Base-by-base conservation (phyloP, 35 echinoderm and acorn worm species). In the Heliocidaris tuberculata region DNA sequence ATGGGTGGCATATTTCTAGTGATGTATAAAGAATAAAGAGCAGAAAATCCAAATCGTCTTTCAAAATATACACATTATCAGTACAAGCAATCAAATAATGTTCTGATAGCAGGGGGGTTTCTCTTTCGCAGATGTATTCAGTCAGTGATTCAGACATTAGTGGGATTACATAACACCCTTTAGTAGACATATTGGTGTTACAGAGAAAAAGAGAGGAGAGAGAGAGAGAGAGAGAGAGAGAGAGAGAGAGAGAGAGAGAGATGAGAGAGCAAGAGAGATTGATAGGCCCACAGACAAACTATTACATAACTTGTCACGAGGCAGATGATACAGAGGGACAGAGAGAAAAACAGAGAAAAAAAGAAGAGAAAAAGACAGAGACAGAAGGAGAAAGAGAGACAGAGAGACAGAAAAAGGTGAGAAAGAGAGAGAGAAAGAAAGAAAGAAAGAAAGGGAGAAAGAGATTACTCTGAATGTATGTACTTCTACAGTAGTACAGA, bases 131-230 rank as follows among this genome's bases (percentile, higher is more conserved):
- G 31, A 88, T 48, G 86, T 2, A 42, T 88, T 88, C 86, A 13
- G 17, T 88, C 16, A 88, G 86, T 88, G 86, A 88, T 4, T 88
- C 86, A 88, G 16, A 35, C 86, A 88, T 88, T 88, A 88, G 86
- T 32, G 86, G 31, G 86, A 88, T 88, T 88, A 88, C 86, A 48
- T 88, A 88, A 88, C 47, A 70, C 24, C 24, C 12, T 17, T 88
- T 88, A 29, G 86, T 9, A 88, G 86, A 35, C 30, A 88, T 32
- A 12, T 32, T 29, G 2, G n/a, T 85, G 70, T 85, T 29, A 29
- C 70, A 42, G 35, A 42, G 35, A 42, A 42, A 42, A 42, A 42
- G 30, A 35, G 31, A 88, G 30, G 30, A 2, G 21, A 19, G 50
- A 52, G 50, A 86, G 85, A 4, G 85, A 86, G 85, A 24, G 85